Base-by-base conservation (phyloP, 2,888 invertebrate species). In the Pasiphila rectangulata region DNA sequence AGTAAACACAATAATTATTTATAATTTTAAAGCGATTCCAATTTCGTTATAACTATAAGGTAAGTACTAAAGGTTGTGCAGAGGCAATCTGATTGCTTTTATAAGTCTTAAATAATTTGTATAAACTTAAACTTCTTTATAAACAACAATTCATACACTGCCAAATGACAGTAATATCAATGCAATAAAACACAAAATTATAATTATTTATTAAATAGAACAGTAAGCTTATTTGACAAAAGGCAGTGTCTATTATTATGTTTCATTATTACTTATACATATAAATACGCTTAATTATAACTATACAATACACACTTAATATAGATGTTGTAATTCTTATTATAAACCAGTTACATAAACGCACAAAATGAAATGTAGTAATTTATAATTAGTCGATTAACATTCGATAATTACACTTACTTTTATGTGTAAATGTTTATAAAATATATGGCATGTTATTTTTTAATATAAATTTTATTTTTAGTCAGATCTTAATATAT, bases 361-460 rank as follows among this genome's bases (percentile, higher is more conserved):
- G 72, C 75, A 78, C 71, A 73, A 72, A 73, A 73, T 70, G 70
- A 75, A 77, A 77, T 77, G 69, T 63, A 76, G 76, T 73, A 77
- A 76, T 78, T 74, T 75, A 75, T 72, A 70, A 60, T 64, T 59
- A 63, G 51, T 60, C 60, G 66, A 42, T 57, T 69, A 67, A 63
- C 61, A 60, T 53, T 51, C 59, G 34, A 58, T 53, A 52, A 62
- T 55, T 56, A 60, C 60, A 69, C 72, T 73, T 67, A 73, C 71
- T 60, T 75, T 71, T 74, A 71, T 72, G 64, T 50, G 41, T 81
- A 80, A 73, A 77, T 52, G 47, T 54, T 77, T 80, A 80, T 77
- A 75, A 83, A 86, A 85, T 88, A 87, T 87, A 88, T 83, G 84
- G 81, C 84, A 86, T 86, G 86, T 88, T 88, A 87, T 75, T 86